These are phyloP conservation scores for Amphibalanus amphitrite DNA, from an alignment of 1,140 invertebrate species.

Conservation along the genomic window DNA sequence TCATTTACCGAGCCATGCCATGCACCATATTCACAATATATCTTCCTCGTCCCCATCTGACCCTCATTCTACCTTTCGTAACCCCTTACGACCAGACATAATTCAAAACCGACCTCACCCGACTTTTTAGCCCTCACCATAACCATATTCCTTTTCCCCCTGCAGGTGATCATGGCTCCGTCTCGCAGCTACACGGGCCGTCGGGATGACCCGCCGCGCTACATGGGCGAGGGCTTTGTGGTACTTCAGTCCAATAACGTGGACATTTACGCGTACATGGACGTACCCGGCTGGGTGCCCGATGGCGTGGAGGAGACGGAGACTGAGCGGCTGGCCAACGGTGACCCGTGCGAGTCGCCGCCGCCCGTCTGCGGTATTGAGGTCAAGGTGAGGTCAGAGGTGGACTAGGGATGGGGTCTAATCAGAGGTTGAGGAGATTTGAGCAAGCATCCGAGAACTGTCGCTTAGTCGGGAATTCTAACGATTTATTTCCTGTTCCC, in stretches of 20 bases:
- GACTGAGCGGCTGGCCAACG: neutral
- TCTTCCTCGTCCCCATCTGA: too few species aligned
- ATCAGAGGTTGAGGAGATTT: too few species aligned
- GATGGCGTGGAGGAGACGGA: neutral
- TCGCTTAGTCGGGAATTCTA: too few species aligned
- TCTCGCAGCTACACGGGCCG: slow-evolving; percentile 85
- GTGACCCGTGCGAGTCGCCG: neutral
- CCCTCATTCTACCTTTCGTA: too few species aligned
- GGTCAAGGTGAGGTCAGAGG: neutral
- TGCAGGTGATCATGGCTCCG: slow-evolving; percentile 66
- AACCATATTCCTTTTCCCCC: slow-evolving; percentile 11
- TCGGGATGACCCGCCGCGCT: slow-evolving; percentile 84
- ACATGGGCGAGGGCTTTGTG: slow-evolving; percentile 96
- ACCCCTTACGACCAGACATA: too few species aligned
- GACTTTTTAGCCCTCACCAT: neutral
- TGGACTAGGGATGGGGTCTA: too few species aligned
- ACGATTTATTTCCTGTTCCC: too few species aligned
- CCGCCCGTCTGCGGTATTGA: neutral
- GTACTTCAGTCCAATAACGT: slow-evolving; percentile 87
- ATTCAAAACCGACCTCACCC: neutral
- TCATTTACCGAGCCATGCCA: too few species aligned
- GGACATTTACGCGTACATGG: slow-evolving; percentile 90
- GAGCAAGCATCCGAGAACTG: too few species aligned
- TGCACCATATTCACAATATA: too few species aligned
- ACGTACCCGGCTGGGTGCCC: slow-evolving; percentile 52